phyloP scores from a whole-genome alignment of 2,113 vertebrate genomes.

The Bufo bufo region DNA sequence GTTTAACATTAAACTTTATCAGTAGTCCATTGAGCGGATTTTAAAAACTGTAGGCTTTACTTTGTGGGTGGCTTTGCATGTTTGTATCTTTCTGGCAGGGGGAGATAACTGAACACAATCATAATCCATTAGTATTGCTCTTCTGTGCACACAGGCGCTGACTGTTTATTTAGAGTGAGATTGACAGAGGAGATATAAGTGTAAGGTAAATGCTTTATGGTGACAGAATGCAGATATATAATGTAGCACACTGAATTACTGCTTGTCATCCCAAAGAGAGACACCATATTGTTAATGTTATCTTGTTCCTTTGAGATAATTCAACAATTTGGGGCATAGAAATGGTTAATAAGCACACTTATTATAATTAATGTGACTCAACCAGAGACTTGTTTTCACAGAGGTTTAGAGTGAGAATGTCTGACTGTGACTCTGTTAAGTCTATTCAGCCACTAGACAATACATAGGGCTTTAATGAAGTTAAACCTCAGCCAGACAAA shows the following conservation, averaged over 20 bases:
- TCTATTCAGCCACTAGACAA: background rate
- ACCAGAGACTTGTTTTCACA: background rate
- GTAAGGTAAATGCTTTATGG: constrained; percentile 52
- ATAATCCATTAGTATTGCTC: constrained; percentile 54
- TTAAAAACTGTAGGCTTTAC: constrained; percentile 42
- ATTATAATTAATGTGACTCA: background rate
- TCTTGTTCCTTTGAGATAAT: constrained; percentile 21
- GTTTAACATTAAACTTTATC: constrained; percentile 47
- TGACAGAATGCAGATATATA: constrained; percentile 53
- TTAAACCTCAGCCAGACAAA: background rate
- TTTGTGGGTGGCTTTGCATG: constrained; percentile 54
- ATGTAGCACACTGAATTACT: constrained; percentile 24
- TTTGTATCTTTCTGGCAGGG: constrained; percentile 49
- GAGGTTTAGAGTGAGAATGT: background rate
- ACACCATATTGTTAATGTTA: constrained; percentile 38
- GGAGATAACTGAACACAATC: constrained; percentile 53
- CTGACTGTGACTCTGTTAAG: background rate
- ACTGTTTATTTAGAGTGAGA: constrained; percentile 49
- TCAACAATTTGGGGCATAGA: background rate
- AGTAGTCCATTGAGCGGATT: constrained; percentile 31
- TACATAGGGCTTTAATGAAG: background rate
- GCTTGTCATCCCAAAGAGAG: constrained; percentile 20
- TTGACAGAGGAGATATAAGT: constrained; percentile 52
- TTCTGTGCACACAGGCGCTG: constrained; percentile 36
- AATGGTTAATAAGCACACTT: constrained; percentile 22